Conservation (phyloP, 2,797 vertebrate genomes). For the Channa striata region DNA sequence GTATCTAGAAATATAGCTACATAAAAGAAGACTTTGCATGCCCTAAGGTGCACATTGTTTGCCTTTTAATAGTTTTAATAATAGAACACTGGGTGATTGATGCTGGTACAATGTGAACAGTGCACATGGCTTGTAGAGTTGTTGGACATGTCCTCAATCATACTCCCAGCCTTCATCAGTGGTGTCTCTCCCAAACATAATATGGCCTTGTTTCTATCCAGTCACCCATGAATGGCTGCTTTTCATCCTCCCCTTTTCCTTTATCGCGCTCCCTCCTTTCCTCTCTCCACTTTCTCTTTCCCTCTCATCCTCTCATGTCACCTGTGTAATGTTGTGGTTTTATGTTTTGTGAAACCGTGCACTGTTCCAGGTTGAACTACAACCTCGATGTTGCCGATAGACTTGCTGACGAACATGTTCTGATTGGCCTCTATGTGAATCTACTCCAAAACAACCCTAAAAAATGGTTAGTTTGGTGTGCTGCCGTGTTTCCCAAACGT, state of each 20-base stretch:
- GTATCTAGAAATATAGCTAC: slow-evolving; percentile 7
- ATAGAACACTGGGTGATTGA: slow-evolving; percentile 42
- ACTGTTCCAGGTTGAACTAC: slow-evolving; percentile 94
- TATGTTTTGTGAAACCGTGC: slow-evolving; percentile 81
- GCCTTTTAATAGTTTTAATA: slow-evolving; percentile 43
- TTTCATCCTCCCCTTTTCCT: slow-evolving; percentile 65
- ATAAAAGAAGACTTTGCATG: slow-evolving; percentile 25
- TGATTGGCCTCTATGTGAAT: slow-evolving; percentile 98
- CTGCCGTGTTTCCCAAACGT: slow-evolving; percentile 74
- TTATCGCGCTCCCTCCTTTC: slow-evolving; percentile 47
- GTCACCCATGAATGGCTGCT: slow-evolving; percentile 73
- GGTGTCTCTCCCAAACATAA: slow-evolving; percentile 64
- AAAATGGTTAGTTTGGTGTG: slow-evolving; percentile 94
- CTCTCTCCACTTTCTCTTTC: slow-evolving; percentile 13
- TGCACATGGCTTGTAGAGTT: slow-evolving; percentile 36
- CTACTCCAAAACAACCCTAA: slow-evolving; percentile 93
- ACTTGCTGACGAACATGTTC: slow-evolving; percentile 98
- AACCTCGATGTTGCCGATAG: slow-evolving; percentile 98
- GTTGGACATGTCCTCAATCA: slow-evolving; percentile 52
- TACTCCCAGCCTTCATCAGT: slow-evolving; percentile 54
- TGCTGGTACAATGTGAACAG: slow-evolving; percentile 42
- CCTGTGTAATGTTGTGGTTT: slow-evolving; percentile 67
- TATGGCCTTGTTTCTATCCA: slow-evolving; percentile 75
- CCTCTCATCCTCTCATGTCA: slow-evolving; percentile 49
- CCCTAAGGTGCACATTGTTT: slow-evolving; percentile 17